Conservation (phyloP, 2,113 vertebrate genomes). For the Odocoileus hemionus region DNA sequence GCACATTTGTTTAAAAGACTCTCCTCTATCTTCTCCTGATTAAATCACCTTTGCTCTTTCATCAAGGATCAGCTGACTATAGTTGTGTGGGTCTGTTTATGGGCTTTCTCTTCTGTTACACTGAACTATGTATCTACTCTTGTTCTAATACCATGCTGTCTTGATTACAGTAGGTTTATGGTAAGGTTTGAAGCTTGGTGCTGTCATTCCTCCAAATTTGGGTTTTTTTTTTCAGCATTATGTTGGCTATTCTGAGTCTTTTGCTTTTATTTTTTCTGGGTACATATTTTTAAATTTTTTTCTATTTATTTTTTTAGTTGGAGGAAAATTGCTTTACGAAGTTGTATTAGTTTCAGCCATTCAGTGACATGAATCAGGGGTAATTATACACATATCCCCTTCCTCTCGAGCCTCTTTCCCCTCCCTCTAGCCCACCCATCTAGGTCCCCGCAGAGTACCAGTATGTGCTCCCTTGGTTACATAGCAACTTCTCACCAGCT, state of each 20-base stretch:
- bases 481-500: not conserved
- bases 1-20: not conserved
- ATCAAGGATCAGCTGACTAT: not conserved
- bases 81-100: not conserved
- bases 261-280: not conserved
- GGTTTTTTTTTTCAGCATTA: not conserved
- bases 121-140: not conserved
- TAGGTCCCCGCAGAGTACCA: not conserved
- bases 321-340: not conserved
- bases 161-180: not conserved
- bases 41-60: not conserved
- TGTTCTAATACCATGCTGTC: too few relatives aligned
- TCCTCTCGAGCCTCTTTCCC: not conserved
- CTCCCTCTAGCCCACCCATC: not conserved
- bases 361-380: too few relatives aligned
- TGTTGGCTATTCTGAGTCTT: not conserved
- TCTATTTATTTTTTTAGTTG: not conserved
- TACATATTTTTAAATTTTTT: not conserved
- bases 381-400: not conserved
- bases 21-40: not conserved
- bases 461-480: not conserved
- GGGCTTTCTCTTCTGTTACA: not conserved
- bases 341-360: not conserved
- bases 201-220: not conserved
- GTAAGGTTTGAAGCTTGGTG: not conserved